Percentiles rank a stretch among this genome's conserved stretches.
Evolutionary conservation across 37 sponge, comb jelly and placozoan genomes (phyloP).

Genomic region (Mnemiopsis leidyi): DNA sequence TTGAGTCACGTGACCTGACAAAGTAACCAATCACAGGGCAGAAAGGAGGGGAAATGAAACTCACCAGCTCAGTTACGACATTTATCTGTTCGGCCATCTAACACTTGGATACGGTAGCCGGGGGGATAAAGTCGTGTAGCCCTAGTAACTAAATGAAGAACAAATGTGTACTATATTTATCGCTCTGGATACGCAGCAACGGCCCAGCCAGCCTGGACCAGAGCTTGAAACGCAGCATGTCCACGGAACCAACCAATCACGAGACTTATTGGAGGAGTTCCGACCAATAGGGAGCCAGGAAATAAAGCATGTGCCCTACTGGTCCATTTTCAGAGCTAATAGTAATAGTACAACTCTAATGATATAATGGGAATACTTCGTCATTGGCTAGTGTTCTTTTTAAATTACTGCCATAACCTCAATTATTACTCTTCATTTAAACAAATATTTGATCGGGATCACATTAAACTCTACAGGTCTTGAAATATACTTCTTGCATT

Average conservation of each 20-base stretch:
- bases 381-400: neutral
- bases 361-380: neutral
- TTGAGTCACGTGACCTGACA: neutral
- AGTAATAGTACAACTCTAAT: neutral
- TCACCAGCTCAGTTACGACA: constrained; percentile 30
- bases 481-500: too few species aligned
- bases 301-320: neutral
- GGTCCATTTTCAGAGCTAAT: constrained; percentile 42
- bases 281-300: neutral
- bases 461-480: too few species aligned
- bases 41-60: neutral
- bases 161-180: neutral
- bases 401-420: neutral
- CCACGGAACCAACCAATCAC: neutral
- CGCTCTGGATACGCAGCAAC: neutral
- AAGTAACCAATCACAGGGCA: neutral
- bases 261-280: neutral
- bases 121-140: neutral
- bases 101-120: constrained; percentile 8
- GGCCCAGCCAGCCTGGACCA: neutral
- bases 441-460: neutral
- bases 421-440: neutral
- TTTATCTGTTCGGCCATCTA: constrained; percentile 37
- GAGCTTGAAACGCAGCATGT: neutral
- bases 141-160: neutral